These are phyloP conservation scores for Sitta carolinensis DNA, from an alignment of 2,797 vertebrate species.

Conservation along the genomic window DNA sequence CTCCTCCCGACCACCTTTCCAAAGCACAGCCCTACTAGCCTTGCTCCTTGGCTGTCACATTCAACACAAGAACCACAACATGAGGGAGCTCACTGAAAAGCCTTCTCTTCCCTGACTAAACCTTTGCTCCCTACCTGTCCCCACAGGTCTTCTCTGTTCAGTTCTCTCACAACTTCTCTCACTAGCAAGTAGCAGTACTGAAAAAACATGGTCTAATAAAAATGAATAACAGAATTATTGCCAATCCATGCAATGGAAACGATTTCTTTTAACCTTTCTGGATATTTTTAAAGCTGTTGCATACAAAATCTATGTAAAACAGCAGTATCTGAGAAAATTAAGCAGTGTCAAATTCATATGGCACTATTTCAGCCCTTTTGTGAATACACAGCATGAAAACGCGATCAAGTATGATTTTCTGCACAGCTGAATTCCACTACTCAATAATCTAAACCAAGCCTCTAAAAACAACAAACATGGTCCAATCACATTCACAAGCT, in stretches of 20 bases:
- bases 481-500: background rate
- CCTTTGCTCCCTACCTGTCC: background rate
- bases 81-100: background rate
- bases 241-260: background rate
- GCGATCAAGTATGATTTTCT: conserved; percentile 20
- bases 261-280: background rate
- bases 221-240: background rate
- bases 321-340: background rate
- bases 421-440: conserved; percentile 5
- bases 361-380: background rate
- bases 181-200: background rate
- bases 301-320: background rate
- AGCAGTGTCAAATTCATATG: background rate
- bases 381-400: background rate
- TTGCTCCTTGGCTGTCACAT: rapidly evolving
- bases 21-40: background rate
- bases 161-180: background rate
- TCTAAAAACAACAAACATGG: conserved; percentile 7
- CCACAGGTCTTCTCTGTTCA: background rate
- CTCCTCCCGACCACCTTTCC: background rate
- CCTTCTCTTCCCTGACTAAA: background rate
- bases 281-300: background rate
- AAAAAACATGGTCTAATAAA: background rate
- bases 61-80: background rate
- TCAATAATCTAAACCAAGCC: conserved; percentile 7